A percentile compares a stretch with the other conserved stretches of the same genome.
Evolutionary conservation across 92 coral and sea anemone species (phyloP).

Genomic region (Umimayanthus kanabou): DNA sequence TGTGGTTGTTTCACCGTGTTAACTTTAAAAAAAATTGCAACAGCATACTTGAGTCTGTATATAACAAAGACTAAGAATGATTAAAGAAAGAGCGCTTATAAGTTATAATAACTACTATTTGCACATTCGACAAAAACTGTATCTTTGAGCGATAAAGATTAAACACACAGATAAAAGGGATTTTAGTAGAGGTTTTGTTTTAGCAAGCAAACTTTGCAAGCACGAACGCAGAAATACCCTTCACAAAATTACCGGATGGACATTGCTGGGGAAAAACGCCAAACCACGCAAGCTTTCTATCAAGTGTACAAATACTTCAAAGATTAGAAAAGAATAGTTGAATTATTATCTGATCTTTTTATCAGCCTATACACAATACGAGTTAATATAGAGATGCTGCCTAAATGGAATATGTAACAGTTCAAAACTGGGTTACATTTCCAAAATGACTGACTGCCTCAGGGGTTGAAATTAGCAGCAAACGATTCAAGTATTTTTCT

Average conservation of each 20-base stretch:
- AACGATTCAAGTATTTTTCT: not conserved
- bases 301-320: not conserved
- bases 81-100: not conserved
- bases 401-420: conserved; percentile 3
- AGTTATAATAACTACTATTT: not conserved
- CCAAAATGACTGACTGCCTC: not conserved
- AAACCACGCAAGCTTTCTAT: not conserved
- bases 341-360: conserved; percentile 26
- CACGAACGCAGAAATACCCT: not conserved
- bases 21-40: not conserved
- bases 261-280: not conserved
- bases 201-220: not conserved
- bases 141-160: conserved; percentile 38
- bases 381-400: not conserved
- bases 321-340: conserved; percentile 13
- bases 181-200: not conserved
- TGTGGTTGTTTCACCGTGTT: not conserved
- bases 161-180: conserved; percentile 32
- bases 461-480: not conserved
- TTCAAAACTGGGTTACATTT: conserved; percentile 12
- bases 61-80: not conserved
- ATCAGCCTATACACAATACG: conserved; percentile 11
- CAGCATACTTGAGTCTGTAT: not conserved
- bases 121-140: conserved; percentile 2
- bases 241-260: conserved; percentile 21